phyloP scores from a whole-genome alignment of 2,797 vertebrate species.

The Amphiprion clarkii region DNA sequence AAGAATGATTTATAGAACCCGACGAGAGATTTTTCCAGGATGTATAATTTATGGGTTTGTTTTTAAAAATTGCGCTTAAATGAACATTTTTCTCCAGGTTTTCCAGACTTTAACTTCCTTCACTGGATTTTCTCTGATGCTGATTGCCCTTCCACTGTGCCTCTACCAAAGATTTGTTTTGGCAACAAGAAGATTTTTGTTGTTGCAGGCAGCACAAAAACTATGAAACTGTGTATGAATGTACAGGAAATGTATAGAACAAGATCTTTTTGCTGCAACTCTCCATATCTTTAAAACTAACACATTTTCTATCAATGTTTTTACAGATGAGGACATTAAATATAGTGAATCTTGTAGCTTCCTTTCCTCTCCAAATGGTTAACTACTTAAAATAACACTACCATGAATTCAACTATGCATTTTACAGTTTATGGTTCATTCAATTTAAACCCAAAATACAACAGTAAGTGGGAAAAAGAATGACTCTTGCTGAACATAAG shows the following conservation, averaged over 20 bases:
- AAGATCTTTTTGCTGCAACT: not conserved
- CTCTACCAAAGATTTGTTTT: not conserved
- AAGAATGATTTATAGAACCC: not conserved
- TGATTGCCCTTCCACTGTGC: not conserved
- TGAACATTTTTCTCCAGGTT: not conserved
- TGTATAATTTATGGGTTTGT: not conserved
- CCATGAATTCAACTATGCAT: no score
- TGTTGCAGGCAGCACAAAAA: not conserved
- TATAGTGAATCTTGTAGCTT: not conserved
- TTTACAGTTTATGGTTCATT: no score
- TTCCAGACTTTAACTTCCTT: not conserved
- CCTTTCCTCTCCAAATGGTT: no score
- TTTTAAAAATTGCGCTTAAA: conserved; percentile 11
- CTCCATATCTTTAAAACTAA: no score
- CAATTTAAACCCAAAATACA: not conserved
- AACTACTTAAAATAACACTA: no score
- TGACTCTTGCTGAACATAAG: not conserved
- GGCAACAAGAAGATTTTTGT: not conserved
- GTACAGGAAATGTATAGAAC: not conserved
- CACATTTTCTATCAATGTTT: no score
- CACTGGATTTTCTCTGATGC: not conserved
- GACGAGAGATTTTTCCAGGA: not conserved
- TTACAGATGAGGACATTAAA: no score
- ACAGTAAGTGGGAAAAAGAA: not conserved
- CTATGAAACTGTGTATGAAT: no score